phyloP scores from a whole-genome alignment of 2,113 vertebrate genomes.

The Rhizomys pruinosus region DNA sequence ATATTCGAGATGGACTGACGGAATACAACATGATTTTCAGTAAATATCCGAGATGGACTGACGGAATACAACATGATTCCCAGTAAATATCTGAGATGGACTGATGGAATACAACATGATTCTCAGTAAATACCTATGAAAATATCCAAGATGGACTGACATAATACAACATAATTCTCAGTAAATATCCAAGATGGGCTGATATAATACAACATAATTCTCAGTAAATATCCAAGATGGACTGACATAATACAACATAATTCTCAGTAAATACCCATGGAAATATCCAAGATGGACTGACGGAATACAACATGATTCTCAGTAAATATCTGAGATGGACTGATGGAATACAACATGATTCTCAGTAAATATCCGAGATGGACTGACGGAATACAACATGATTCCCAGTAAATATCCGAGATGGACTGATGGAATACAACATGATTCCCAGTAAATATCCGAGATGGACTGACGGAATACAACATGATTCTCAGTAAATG shows the following conservation, averaged over 20 bases:
- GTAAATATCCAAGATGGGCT: slow-evolving; percentile 26
- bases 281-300: no score
- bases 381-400: no score
- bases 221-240: slow-evolving; percentile 43
- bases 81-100: slow-evolving; percentile 37
- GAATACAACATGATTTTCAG: slow-evolving; percentile 26
- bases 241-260: no score
- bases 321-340: slow-evolving; percentile 37
- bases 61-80: no score
- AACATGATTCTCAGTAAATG: slow-evolving; percentile 44
- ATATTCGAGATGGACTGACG: neutral
- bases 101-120: no score
- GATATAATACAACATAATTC: no score
- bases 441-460: slow-evolving; percentile 36
- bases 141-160: no score
- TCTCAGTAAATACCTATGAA: slow-evolving; percentile 44
- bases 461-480: no score
- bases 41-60: slow-evolving; percentile 35
- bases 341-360: no score
- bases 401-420: slow-evolving; percentile 42
- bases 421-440: no score
- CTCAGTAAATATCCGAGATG: slow-evolving; percentile 44
- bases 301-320: no score
- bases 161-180: no score
- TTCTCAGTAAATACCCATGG: slow-evolving; percentile 40